Percentiles rank a stretch among this genome's conserved stretches.
Conservation (phyloP, 2,797 vertebrate species). For the Crax fasciolata region DNA sequence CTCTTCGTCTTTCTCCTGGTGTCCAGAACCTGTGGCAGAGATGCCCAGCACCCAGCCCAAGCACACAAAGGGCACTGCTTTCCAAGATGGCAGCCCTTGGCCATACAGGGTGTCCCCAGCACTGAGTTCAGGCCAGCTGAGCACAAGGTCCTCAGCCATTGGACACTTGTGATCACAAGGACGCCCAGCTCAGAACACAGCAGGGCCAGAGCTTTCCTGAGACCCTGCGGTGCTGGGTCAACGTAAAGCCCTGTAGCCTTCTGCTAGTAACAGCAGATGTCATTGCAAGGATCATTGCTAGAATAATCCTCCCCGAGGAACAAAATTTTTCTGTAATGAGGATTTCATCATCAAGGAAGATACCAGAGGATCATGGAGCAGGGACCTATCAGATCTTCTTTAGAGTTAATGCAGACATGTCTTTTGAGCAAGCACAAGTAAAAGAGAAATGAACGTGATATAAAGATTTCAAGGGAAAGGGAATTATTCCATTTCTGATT, state of each 20-base stretch:
- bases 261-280: not conserved
- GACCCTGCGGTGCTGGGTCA: fast-evolving
- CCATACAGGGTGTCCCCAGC: fast-evolving
- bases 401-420: not conserved
- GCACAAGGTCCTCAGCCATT: fast-evolving
- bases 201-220: fast-evolving
- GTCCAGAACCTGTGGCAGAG: not conserved
- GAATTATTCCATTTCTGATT: not conserved
- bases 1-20: not conserved
- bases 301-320: not conserved
- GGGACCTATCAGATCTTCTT: not conserved
- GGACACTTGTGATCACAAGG: not conserved
- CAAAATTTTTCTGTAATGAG: not conserved
- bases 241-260: fast-evolving
- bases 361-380: not conserved
- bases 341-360: not conserved
- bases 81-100: not conserved
- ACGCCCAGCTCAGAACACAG: not conserved
- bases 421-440: not conserved
- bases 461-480: not conserved
- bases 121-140: not conserved
- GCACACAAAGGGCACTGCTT: not conserved
- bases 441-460: not conserved
- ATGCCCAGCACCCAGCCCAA: fast-evolving
- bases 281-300: not conserved